Evolutionary conservation across 1,140 invertebrate genomes (phyloP).

Genomic region (Hycleus phaleratus): DNA sequence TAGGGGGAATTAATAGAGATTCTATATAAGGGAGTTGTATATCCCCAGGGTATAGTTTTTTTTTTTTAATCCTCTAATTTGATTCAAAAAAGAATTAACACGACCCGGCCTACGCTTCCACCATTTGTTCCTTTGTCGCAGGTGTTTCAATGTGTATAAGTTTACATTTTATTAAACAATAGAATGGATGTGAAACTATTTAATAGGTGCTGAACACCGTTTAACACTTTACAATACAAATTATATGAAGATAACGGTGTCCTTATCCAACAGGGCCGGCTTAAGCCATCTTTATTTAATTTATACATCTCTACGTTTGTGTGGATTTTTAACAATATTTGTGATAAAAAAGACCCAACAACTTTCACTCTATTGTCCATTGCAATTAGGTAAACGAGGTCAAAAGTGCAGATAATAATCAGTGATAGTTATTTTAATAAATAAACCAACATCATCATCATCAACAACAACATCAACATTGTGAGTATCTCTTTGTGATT

Average conservation of each 20-base stretch:
- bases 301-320: too few species aligned
- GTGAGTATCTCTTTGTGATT: too few species aligned
- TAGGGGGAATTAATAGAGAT: too few species aligned
- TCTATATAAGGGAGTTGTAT: too few species aligned
- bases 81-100: not conserved
- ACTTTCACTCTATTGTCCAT: slow-evolving; percentile 13
- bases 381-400: slow-evolving; percentile 13
- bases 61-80: too few species aligned
- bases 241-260: slow-evolving; percentile 5
- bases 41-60: too few species aligned
- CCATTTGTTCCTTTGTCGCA: slow-evolving; percentile 13
- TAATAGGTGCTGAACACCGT: slow-evolving; percentile 15
- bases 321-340: too few species aligned
- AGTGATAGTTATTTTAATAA: slow-evolving; percentile 6
- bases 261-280: not conserved
- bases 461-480: not conserved
- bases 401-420: slow-evolving; percentile 9
- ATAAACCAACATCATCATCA: slow-evolving; percentile 3
- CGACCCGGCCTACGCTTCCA: slow-evolving; percentile 10
- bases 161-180: slow-evolving; percentile 1
- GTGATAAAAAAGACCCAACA: not conserved
- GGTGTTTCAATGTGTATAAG: not conserved
- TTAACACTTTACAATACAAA: slow-evolving; percentile 18
- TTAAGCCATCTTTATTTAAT: too few species aligned
- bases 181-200: slow-evolving; percentile 17